Evolutionary conservation across 2,113 vertebrate genomes (phyloP), one percentile per base, ranked within the genome.

Genomic region (Tetrao urogallus): DNA sequence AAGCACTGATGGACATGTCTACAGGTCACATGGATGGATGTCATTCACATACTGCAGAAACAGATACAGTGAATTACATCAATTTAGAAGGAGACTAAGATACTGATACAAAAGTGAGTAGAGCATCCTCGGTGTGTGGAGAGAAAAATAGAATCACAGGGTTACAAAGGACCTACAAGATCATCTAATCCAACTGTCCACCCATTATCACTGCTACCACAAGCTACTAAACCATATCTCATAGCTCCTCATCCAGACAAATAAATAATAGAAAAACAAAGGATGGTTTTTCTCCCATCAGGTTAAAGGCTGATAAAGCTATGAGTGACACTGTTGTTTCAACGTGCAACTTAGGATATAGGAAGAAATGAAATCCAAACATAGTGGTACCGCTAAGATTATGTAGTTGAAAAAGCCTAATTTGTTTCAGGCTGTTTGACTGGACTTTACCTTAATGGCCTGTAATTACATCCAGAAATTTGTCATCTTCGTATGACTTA

Each of bases 31-130:
- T 4, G 12, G 45, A 64, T 50, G 25, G 93, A n/a, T 9, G 45
- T 8, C 32, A 67, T 27, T 13, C 43, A 40, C 12, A 13, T 0
- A 70, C 57, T 11, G 78, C 28, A 86, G 43, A 79, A 76, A 2
- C 15, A 80, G 19, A 34, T 42, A 61, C 13, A 6, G 32, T 78
- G 71, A 58, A 64, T 56, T 74, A 67, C 25, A 43, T 6, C 47
- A 42, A 0, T 50, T 88, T 61, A 88, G 64, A 20, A 78, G 25
- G 18, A 82, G 24, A 36, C 28, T 74, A 65, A 70, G 65, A 27
- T 9, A 77, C 47, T 13, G 28, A 38, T n/a, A 50, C 2, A 0
- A 14, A 58, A 70, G 54, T 3, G 0, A 57, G 7, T 15, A 75
- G 65, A 40, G 8, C 20, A 88, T 27, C 8, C 22, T 47, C 66